Base-by-base conservation (phyloP, 92 coral and sea anemone species). In the Bergia sp. region DNA sequence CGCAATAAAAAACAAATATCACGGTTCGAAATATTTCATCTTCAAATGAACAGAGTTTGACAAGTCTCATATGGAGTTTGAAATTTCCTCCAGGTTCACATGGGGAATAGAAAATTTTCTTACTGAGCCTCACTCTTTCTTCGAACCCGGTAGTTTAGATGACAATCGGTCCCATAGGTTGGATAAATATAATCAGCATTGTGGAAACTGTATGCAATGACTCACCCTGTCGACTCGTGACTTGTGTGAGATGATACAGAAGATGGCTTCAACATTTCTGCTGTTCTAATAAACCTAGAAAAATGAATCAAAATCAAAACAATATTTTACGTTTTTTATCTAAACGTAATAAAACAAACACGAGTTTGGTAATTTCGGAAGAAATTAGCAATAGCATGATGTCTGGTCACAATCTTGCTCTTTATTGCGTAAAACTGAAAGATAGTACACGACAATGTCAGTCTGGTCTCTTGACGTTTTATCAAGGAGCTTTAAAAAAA, bases 251-350 rank as follows among this genome's bases (percentile, higher is more conserved):
- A 89, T 84, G 96, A 90, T 2, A 94, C 94, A 38, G 99, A 95
- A 37, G 98, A 95, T 40, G 99, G 99, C 91, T 96, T 96, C 45
- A 96, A 80, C 99, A 96, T 96, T 92, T 96, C 99, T 21, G 99
- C 99, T 86, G 96, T 96, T 86, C 94, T 93, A 41, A 96, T 81
- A 91, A 96, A 94, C 87, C 99, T 96, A 82, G 3, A 79, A 61
- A 69, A 49, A 2, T 58, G 3, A 29, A 66, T 77, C 36, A 36
- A 65, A 11, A 21, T 15, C 37, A 29, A 38, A 40, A 61, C 39
- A 57, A 53, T 86, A n/a, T 37, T 41, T 58, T 40, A 8, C 15
- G 12, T n/a, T n/a, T 45, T 29, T 29, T 16, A 38, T 47, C 8
- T 4, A 45, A 43, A 7, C 40, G 71, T 66, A 66, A 50, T 7